Conservation (phyloP, 1,140 invertebrate species). For the Platyura marginata region DNA sequence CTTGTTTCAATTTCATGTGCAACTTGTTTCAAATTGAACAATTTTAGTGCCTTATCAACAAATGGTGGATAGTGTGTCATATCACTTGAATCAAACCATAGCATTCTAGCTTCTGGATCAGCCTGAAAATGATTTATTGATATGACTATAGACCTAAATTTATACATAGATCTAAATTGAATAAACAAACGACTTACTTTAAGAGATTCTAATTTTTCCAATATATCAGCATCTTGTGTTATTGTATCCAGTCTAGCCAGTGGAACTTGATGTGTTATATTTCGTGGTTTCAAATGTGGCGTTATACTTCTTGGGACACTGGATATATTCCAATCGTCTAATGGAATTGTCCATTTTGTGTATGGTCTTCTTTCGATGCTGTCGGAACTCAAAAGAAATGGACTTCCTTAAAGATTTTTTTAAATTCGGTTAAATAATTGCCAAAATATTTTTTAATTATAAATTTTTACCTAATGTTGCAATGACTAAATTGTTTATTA, state of each 20-base stretch:
- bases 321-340: constrained; percentile 31
- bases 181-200: not conserved
- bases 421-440: constrained; percentile 4
- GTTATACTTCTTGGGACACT: constrained; percentile 27
- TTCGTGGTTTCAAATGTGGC: constrained; percentile 28
- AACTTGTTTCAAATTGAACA: constrained; percentile 67
- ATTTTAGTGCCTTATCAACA: constrained; percentile 60
- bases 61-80: constrained; percentile 51
- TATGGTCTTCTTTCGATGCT: constrained; percentile 17
- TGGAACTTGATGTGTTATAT: constrained; percentile 29
- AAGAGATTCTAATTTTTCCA: not conserved
- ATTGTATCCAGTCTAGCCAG: constrained; percentile 3
- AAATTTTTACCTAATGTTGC: not conserved
- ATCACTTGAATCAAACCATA: constrained; percentile 50
- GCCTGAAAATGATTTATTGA: constrained; percentile 1
- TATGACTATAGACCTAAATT: not conserved
- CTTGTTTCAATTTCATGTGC: constrained; percentile 74
- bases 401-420: too few relatives aligned
- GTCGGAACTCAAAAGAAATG: constrained; percentile 11
- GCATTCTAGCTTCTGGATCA: constrained; percentile 34
- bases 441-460: not conserved
- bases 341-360: constrained; percentile 32
- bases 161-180: not conserved
- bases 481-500: constrained; percentile 3
- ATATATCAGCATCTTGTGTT: constrained; percentile 28